Base-by-base conservation (phyloP, 2,888 invertebrate genomes). In the Torymus tubicola region DNA sequence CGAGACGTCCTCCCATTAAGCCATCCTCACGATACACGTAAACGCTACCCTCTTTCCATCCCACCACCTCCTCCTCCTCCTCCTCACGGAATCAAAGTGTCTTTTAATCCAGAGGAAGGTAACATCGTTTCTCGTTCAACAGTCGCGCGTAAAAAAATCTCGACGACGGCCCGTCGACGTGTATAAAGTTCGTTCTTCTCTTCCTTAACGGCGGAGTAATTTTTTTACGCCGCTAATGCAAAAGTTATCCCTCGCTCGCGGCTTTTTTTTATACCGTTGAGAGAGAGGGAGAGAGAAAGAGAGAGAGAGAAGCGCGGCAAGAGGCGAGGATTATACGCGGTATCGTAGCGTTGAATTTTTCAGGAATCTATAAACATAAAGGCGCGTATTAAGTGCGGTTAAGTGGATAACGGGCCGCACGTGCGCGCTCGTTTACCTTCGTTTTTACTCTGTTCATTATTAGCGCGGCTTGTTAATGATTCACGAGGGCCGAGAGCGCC, bases 201-300 rank as follows among this genome's bases (percentile, higher is more conserved):
- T 74, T 50, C 42, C 71, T 75, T 70, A 80, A 76, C 67, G 70
- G 53, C 21, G 3, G 53, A 77, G 69, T 78, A 77, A 74, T 81
- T 81, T 78, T 75, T 81, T 81, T 81, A 81, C 53, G 70, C 65
- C 81, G 52, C 69, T 81, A 74, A 74, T 78, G 78, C 78, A 81
- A 81, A 81, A 81, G 81, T 81, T 81, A 42, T 42, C 42, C 42
- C 42, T 42, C 8, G 42, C 42, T 42, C 42, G 42, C 1, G 42
- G 42, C 42, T 42, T 42, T 42, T 42, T 42, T 21, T 42, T 42
- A 42, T 42, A 42, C 42, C 42, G 42, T 1, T 42, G 1, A 8
- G 8, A 53, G 65, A 58, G 71, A 65, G 21, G 67, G 50, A 50
- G 67, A 42, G 61, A 74, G 70, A 79, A 79, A 65, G 68, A 21